Conservation (phyloP, 2,888 invertebrate genomes). For the Caenorhabditis auriculariae region DNA sequence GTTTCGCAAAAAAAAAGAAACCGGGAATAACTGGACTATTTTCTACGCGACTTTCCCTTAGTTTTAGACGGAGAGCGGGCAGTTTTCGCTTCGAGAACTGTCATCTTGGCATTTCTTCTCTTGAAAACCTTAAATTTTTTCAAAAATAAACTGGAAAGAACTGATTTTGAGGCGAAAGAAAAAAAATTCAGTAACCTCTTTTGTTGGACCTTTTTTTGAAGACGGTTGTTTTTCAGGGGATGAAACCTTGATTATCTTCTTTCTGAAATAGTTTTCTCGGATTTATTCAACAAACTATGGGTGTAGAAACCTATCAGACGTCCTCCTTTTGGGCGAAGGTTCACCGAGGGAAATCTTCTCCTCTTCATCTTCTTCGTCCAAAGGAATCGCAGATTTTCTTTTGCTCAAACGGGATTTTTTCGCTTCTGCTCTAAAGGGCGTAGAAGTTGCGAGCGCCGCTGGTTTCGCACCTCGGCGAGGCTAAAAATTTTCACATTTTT, state of each 20-base stretch:
- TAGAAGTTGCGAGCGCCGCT: slow-evolving; percentile 7
- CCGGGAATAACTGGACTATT: too few species aligned
- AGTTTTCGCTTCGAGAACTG: not conserved
- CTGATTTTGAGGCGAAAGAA: not conserved
- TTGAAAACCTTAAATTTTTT: not conserved
- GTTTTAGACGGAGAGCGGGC: too few species aligned
- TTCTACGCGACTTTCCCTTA: too few species aligned
- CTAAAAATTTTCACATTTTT: not conserved
- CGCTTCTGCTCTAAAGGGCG: slow-evolving; percentile 5
- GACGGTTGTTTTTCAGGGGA: too few species aligned
- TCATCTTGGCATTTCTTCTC: not conserved
- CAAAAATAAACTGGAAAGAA: not conserved
- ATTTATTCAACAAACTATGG: slow-evolving; percentile 1
- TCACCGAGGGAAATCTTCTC: not conserved
- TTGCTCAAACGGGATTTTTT: too few species aligned
- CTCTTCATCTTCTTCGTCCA: slow-evolving; percentile 1
- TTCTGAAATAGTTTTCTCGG: not conserved
- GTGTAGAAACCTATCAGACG: slow-evolving; percentile 2
- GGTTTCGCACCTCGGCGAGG: slow-evolving; percentile 9
- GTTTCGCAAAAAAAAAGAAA: too few species aligned
- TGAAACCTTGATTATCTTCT: too few species aligned
- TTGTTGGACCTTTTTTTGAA: too few species aligned
- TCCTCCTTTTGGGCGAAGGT: slow-evolving; percentile 3
- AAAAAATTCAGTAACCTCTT: too few species aligned
- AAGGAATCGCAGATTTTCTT: too few species aligned